Conservation (phyloP, 2,888 invertebrate genomes). For the Orchesella flavescens region DNA sequence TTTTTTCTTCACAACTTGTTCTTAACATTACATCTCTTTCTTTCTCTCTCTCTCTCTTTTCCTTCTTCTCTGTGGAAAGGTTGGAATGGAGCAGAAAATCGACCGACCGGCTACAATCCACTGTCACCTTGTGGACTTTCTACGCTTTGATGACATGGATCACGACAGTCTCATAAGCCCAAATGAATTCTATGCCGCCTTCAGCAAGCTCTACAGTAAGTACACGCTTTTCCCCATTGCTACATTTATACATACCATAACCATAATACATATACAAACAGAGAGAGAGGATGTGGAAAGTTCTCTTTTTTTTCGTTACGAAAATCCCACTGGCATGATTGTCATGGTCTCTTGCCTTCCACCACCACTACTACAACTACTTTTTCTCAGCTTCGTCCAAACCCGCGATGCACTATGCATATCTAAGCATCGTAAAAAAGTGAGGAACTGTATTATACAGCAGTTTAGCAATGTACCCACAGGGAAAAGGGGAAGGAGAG, state of each 20-base stretch:
- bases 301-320: background rate
- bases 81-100: slow-evolving; percentile 66
- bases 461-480: slow-evolving; percentile 1
- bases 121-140: slow-evolving; percentile 77
- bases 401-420: too few species aligned
- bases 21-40: background rate
- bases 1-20: background rate
- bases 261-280: too few species aligned
- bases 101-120: slow-evolving; percentile 56
- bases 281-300: background rate
- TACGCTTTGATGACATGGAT: slow-evolving; percentile 82
- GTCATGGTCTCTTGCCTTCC: slow-evolving; percentile 3
- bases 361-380: background rate
- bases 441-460: background rate
- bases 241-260: slow-evolving; percentile 14
- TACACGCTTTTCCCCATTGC: slow-evolving; percentile 14
- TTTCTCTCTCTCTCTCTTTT: background rate
- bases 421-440: too few species aligned
- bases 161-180: slow-evolving; percentile 80
- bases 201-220: slow-evolving; percentile 80
- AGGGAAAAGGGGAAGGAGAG: slow-evolving; percentile 4
- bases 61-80: slow-evolving; percentile 27
- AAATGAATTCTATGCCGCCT: slow-evolving; percentile 84
- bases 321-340: slow-evolving; percentile 28
- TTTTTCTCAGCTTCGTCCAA: background rate